Evolutionary conservation across 2,797 vertebrate species (phyloP).

Genomic region (Cyprinella venusta): DNA sequence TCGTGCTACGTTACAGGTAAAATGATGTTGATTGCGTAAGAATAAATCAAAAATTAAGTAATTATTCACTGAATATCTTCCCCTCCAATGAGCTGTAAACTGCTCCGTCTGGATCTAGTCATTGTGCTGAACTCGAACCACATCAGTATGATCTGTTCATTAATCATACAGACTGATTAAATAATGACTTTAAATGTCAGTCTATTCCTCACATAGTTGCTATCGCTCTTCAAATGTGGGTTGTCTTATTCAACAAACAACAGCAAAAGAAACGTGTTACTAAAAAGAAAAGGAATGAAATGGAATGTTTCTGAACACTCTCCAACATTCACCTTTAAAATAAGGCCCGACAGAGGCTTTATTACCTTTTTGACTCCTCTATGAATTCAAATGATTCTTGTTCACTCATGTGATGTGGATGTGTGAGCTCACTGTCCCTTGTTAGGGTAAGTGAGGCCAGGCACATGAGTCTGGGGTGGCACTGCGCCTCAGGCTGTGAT

Average conservation of each 20-base stretch:
- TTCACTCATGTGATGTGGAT: constrained; percentile 23
- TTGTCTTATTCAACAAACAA: background rate
- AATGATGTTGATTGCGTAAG: background rate
- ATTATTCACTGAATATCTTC: background rate
- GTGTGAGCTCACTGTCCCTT: constrained; percentile 30
- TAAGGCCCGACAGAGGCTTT: background rate
- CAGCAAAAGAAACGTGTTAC: background rate
- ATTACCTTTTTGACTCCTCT: background rate
- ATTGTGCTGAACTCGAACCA: background rate
- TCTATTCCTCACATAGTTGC: background rate
- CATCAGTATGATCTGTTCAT: background rate
- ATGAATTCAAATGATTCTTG: background rate
- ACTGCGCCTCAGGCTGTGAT: constrained; percentile 27
- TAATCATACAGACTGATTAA: background rate
- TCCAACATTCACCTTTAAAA: background rate
- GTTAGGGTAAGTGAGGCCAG: constrained; percentile 24
- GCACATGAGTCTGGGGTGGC: constrained; percentile 14
- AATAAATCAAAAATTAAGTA: background rate
- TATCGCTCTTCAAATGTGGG: background rate
- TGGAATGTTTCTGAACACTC: background rate
- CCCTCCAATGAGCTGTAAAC: background rate
- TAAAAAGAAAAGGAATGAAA: background rate
- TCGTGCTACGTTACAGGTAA: background rate
- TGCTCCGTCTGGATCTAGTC: background rate
- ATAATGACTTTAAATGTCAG: background rate